Base-by-base conservation (phyloP, 1,140 invertebrate species). In the Ceratosolen fusciceps region DNA sequence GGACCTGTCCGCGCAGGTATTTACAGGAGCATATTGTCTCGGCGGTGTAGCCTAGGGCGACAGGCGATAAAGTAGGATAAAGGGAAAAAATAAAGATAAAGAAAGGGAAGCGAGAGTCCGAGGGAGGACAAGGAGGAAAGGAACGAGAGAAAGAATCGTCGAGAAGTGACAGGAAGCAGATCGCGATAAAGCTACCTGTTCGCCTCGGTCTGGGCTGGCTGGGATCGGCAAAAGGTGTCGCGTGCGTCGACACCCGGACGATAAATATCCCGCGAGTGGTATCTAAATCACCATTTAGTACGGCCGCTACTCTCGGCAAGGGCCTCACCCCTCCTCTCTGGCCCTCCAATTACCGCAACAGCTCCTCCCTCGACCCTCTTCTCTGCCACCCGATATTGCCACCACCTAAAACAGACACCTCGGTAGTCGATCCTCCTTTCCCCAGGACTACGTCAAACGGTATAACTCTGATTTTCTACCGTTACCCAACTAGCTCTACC, bases 211-310 rank as follows among this genome's bases (percentile, higher is more conserved):
- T 31, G 34, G 39, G 65, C 24, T n/a, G 34, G 24, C 56, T 21
- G 8, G 29, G 56, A 10, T 39, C 19, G 12, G 67, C 16, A 5
- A 56, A n/a, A 9, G 2, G 29, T 74, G 78, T 74, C 72, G 79
- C 72, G 71, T 73, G 77, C 56, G n/a, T 31, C 31, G 58, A 16
- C 14, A 5, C 34, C 24, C 52, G 3, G 24, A 49, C 79, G 67
- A 80, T 80, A 80, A 80, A 80, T 80, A 80, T 70, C 52, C 74
- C 74, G 79, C 56, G 79, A 80, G 65, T 67, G 65, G 73, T 76
- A 80, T 80, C 73, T 80, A 74, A 75, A 80, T 80, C 79, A 76
- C 26, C 79, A 49, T 70, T 74, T 75, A 74, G 78, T 74, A 58
- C 39, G 39, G 47, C 56, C 68, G 14, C 75, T 37, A 54, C 58